These are phyloP conservation scores for Nanorana parkeri DNA, from an alignment of 2,113 vertebrate genomes.

Conservation along the genomic window DNA sequence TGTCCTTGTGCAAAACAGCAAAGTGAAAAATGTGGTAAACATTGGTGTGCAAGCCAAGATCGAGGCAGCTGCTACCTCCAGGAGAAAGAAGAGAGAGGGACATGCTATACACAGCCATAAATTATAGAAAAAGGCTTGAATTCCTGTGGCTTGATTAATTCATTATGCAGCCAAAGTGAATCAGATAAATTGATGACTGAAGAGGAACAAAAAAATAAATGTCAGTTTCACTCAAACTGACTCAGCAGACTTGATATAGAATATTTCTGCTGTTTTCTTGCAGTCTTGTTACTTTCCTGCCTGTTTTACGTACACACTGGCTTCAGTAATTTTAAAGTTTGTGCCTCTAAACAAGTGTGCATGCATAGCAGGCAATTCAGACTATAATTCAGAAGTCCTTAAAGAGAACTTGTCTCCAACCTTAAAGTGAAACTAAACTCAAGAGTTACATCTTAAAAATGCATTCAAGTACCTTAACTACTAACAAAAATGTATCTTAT, in stretches of 20 bases:
- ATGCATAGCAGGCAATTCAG: too few species aligned
- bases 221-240: conserved; percentile 10
- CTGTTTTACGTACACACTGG: too few species aligned
- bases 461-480: too few species aligned
- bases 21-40: not conserved
- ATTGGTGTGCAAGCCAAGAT: conserved; percentile 8
- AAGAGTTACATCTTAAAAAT: too few species aligned
- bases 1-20: not conserved
- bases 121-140: conserved; percentile 18
- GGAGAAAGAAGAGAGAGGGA: not conserved
- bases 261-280: too few species aligned
- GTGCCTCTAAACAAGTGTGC: too few species aligned
- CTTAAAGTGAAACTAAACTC: too few species aligned
- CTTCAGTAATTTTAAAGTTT: too few species aligned
- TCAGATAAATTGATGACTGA: conserved; percentile 43
- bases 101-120: not conserved
- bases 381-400: too few species aligned
- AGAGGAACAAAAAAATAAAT: conserved; percentile 17
- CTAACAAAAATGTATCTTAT: too few species aligned
- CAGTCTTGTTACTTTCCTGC: too few species aligned
- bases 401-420: too few species aligned
- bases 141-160: conserved; percentile 26
- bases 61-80: not conserved
- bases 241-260: conserved; percentile 2
- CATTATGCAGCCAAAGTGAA: conserved; percentile 24